Evolutionary conservation across 2,888 invertebrate species (phyloP), one percentile per base, ranked within the genome.

Genomic region (Drosophila fungiperda): DNA sequence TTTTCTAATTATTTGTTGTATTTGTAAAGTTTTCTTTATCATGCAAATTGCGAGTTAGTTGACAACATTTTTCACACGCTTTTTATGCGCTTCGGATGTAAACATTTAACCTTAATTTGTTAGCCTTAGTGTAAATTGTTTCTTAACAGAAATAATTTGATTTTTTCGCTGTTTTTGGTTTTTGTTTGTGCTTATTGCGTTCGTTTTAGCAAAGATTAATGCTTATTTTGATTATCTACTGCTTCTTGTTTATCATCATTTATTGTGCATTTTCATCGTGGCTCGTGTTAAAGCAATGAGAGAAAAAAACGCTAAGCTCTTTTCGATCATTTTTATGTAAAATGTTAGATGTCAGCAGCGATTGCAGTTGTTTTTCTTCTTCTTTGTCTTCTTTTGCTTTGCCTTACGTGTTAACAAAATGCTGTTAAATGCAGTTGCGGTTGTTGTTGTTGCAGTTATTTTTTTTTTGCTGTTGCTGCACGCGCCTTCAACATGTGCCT

Each of bases 31-130:
- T 68, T 84, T 64, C 67, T 81, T 73, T 77, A 81, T 73, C 69
- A 83, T 81, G 83, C 83, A 80, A 78, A 82, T 76, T 50, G 76
- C 78, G 83, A 83, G 78, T 83, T 83, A 76, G 75, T 81, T 81
- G 76, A 68, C 81, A 76, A 76, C 78, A 84, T 73, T 86, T 82
- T 87, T 87, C 88, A 84, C 87, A 88, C 87, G 88, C 84, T 76
- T 81, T 86, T 87, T 84, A 87, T 76, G 79, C 83, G 86, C 74
- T 70, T 83, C 87, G 87, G 86, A 86, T 84, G 83, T 81, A 77
- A 76, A 62, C 75, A 86, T 87, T 87, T 87, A 87, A 80, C 87
- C 88, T 80, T 83, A 87, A 84, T 88, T 65, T 69, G 48, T 62
- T 62, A 42, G 38, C 67, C 42, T 65, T 62, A 48, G 45, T 64